A percentile compares a stretch with the other conserved stretches of the same genome.
phyloP scores from a whole-genome alignment of 1,140 invertebrate genomes.

The Drosophila kepulauana region DNA sequence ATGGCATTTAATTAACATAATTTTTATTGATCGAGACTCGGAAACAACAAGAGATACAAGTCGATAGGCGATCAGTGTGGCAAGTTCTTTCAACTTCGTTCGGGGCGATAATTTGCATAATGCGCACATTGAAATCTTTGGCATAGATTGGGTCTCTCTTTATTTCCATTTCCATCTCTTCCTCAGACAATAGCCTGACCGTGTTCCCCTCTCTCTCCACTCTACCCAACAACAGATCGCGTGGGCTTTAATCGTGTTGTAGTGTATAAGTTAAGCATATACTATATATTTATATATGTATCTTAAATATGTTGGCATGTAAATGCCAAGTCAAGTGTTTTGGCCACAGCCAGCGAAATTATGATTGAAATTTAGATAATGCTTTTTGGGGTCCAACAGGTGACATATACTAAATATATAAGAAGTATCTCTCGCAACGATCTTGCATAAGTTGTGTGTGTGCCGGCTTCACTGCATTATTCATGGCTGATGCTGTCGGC shows the following conservation, averaged over 20 bases:
- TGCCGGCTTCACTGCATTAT: constrained; percentile 69
- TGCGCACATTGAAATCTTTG: constrained; percentile 69
- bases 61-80: constrained; percentile 53
- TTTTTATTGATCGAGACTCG: constrained; percentile 76
- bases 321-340: constrained; percentile 64
- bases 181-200: constrained; percentile 32
- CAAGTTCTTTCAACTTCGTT: constrained; percentile 77
- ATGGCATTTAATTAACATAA: constrained; percentile 83
- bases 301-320: constrained; percentile 37
- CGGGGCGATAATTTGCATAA: constrained; percentile 66
- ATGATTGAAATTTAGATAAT: constrained; percentile 81
- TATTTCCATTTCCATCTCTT: constrained; percentile 3
- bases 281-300: constrained; percentile 22
- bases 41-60: constrained; percentile 38
- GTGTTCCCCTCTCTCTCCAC: constrained; percentile 6
- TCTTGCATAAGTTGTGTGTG: constrained; percentile 44
- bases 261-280: constrained; percentile 7
- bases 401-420: constrained; percentile 40
- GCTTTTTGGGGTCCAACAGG: constrained; percentile 15
- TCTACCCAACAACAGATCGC: constrained; percentile 46
- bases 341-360: constrained; percentile 65
- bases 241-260: constrained; percentile 74
- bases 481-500: constrained; percentile 60
- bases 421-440: constrained; percentile 30
- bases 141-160: constrained; percentile 44